phyloP scores from a whole-genome alignment of 2,888 invertebrate species.

The Ectemnius cavifrons region DNA sequence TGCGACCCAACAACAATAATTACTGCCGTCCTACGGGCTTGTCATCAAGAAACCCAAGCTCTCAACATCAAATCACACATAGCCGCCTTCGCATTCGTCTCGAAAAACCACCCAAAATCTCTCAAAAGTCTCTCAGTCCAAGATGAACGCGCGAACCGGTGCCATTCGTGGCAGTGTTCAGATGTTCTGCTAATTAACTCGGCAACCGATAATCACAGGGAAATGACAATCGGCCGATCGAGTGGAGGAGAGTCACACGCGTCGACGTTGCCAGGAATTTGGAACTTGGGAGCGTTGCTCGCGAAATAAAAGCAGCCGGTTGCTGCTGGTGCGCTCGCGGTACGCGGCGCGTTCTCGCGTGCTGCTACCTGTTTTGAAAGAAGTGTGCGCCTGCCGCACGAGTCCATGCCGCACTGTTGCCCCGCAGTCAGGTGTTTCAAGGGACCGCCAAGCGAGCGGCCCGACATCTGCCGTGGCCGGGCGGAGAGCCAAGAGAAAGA shows the following conservation, averaged over 20 bases:
- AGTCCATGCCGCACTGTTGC: conserved; percentile 74
- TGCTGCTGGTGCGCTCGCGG: conserved; percentile 23
- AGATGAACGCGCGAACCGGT: too few species aligned
- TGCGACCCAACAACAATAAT: not conserved
- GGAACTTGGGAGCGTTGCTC: too few species aligned
- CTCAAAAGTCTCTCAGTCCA: too few species aligned
- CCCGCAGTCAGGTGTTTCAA: conserved; percentile 73
- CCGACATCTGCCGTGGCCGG: conserved; percentile 62
- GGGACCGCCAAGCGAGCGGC: conserved; percentile 58
- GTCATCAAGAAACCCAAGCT: not conserved
- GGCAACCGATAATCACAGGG: too few species aligned
- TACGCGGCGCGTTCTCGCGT: conserved; percentile 6
- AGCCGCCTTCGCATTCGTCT: conserved; percentile 13
- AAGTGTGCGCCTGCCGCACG: conserved; percentile 72
- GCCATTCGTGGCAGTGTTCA: too few species aligned
- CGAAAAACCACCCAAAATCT: not conserved
- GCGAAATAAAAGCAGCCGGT: conserved; percentile 12
- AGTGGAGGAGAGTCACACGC: too few species aligned
- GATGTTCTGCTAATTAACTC: too few species aligned
- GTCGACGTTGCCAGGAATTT: too few species aligned
- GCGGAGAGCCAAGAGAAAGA: conserved; percentile 44
- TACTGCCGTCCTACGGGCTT: not conserved
- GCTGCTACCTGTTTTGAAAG: conserved; percentile 67
- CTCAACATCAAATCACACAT: not conserved
- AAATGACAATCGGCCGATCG: too few species aligned